These are phyloP conservation scores for Glaucomys volans DNA, from an alignment of 2,113 vertebrate species.

Conservation along the genomic window DNA sequence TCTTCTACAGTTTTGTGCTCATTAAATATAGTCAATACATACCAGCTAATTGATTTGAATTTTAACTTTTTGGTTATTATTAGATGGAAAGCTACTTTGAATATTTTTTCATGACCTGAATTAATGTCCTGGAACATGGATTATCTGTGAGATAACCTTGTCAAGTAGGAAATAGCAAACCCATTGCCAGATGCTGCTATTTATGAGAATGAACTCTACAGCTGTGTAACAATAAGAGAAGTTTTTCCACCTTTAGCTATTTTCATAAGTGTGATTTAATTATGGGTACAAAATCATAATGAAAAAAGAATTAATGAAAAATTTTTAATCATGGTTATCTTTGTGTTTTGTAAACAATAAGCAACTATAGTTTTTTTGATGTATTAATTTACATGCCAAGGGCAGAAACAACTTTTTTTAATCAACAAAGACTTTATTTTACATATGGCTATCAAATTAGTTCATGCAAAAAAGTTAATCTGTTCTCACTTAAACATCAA, in stretches of 20 bases:
- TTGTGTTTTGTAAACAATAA: conserved; percentile 22
- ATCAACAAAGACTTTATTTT: conserved; percentile 26
- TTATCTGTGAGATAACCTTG: conserved; percentile 33
- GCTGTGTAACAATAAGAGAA: not conserved
- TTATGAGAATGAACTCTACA: not conserved
- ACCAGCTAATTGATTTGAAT: not conserved
- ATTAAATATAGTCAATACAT: not conserved
- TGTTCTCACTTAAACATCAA: not conserved
- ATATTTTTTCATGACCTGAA: conserved; percentile 5
- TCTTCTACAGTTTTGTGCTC: conserved; percentile 5
- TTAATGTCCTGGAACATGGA: conserved; percentile 26
- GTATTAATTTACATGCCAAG: not conserved
- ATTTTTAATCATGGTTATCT: not conserved
- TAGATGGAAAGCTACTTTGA: conserved; percentile 35
- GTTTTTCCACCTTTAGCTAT: not conserved
- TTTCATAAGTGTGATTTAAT: conserved; percentile 32
- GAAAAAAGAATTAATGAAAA: not conserved
- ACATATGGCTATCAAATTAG: not conserved
- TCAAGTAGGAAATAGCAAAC: not conserved
- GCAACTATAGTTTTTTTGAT: not conserved
- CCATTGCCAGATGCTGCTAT: not conserved
- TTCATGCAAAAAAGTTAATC: conserved; percentile 12
- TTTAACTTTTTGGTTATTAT: conserved; percentile 1
- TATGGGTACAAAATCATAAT: not conserved
- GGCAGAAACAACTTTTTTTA: not conserved